Conservation (phyloP, 2,113 vertebrate genomes). For the Vireo altiloquus region DNA sequence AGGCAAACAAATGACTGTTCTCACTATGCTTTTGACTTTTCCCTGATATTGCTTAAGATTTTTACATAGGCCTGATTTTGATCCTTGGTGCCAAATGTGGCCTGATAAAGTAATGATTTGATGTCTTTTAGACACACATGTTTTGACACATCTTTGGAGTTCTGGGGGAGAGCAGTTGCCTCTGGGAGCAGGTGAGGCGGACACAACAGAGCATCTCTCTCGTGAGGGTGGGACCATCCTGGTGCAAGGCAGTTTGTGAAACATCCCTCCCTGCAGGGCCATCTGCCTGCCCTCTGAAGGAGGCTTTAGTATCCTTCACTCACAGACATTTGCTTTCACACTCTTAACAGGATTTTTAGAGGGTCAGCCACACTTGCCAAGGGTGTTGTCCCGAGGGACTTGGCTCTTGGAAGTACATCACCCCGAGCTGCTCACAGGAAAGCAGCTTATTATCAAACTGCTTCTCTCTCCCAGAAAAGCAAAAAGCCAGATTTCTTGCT, state of each 20-base stretch:
- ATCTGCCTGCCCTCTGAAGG: not conserved
- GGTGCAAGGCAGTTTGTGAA: not conserved
- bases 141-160: not conserved
- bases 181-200: not conserved
- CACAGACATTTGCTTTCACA: not conserved
- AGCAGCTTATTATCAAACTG: not conserved
- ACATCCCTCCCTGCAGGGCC: not conserved
- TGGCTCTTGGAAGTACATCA: not conserved
- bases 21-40: not conserved
- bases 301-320: not conserved
- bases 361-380: not conserved
- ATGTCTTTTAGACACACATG: not conserved
- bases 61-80: not conserved
- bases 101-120: not conserved
- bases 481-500: not conserved
- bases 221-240: not conserved
- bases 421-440: not conserved
- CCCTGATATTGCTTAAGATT: not conserved
- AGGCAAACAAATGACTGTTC: not conserved
- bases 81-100: not conserved
- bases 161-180: not conserved
- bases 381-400: not conserved
- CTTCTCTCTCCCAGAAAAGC: not conserved
- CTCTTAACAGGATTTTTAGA: slow-evolving; percentile 6
- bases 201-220: not conserved